Conservation (phyloP, 2,797 vertebrate species). For the Danio aesculapii region DNA sequence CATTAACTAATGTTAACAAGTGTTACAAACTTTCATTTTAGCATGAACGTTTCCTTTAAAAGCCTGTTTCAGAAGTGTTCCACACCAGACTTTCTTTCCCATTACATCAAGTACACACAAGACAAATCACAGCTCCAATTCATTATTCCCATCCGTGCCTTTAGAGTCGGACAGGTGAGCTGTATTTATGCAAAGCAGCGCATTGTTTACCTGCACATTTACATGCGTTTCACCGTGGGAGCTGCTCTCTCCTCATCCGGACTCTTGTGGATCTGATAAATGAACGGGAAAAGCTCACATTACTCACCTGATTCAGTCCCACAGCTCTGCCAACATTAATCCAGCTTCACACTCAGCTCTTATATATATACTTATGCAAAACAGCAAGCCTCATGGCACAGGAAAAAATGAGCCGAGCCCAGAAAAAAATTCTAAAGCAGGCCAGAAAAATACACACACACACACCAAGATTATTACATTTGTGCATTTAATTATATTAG, state of each 20-base stretch:
- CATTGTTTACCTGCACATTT: conserved; percentile 64
- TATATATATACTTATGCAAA: conserved; percentile 62
- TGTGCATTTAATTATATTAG: no score
- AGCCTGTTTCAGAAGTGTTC: neutral
- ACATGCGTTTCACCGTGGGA: conserved; percentile 56
- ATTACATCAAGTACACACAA: conserved; percentile 68
- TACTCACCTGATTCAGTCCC: conserved; percentile 62
- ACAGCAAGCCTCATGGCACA: conserved; percentile 48
- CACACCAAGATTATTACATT: no score
- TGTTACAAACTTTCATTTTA: no score
- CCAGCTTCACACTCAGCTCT: conserved; percentile 51
- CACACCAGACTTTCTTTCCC: conserved; percentile 62
- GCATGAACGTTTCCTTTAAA: neutral
- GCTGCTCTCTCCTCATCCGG: conserved; percentile 48
- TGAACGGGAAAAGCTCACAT: conserved; percentile 59
- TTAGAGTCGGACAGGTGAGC: conserved; percentile 66
- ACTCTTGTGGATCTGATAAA: conserved; percentile 64
- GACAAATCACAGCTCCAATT: conserved; percentile 64
- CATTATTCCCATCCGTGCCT: conserved; percentile 73
- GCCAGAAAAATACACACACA: no score
- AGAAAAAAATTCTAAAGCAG: conserved; percentile 31
- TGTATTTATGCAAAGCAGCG: conserved; percentile 69
- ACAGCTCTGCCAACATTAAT: conserved; percentile 59
- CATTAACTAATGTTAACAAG: no score
- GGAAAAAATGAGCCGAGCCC: conserved; percentile 43